Base-by-base conservation (phyloP, 2,797 vertebrate species). In the Danio albolineatus region DNA sequence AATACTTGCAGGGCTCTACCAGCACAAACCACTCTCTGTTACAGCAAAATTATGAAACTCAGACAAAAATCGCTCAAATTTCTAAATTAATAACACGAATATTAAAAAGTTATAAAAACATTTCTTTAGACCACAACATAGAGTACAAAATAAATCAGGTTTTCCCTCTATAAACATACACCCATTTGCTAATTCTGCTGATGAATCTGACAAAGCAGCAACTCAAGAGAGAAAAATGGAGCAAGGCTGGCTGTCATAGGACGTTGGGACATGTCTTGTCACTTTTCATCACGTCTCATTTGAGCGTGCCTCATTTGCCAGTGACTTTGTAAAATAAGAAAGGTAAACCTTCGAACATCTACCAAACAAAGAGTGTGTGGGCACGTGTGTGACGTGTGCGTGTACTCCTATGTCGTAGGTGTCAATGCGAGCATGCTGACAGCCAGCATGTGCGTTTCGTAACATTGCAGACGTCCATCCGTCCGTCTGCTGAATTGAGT, bases 181-280 rank as follows among this genome's bases (percentile, higher is more conserved):
- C 39, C 1, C 6, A 16, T 44, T 19, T 66, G 53, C 53, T 38
- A 21, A 39, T 59, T 69, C 65, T 69, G 59, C 59, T 64, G 67
- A 61, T 79, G 53, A 72, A 78, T 71, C 51, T 17, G 41, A 19
- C 28, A 62, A 64, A 74, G 28, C 48, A 43, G 51, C 28, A 51
- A 28, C 28, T 66, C 48, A 43, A 41, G 71, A 73, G 75, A 67
- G 70, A 61, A 59, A 57, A 56, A 36, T 67, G 51, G 78, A 85
- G 86, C 81, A 53, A 79, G 36, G 41, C 73, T 82, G 88, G 83
- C 81, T 82, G 85, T 82, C 74, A 82, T 83, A 83, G 76, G 83
- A 66, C 84, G 77, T 84, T 84, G 79, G 72, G 79, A 91, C 87
- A 85, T 83, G 71, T 87, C 82, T 82, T 90, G 90, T 91, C 91